phyloP scores from a whole-genome alignment of 2,113 vertebrate genomes.

The Strigops habroptila region DNA sequence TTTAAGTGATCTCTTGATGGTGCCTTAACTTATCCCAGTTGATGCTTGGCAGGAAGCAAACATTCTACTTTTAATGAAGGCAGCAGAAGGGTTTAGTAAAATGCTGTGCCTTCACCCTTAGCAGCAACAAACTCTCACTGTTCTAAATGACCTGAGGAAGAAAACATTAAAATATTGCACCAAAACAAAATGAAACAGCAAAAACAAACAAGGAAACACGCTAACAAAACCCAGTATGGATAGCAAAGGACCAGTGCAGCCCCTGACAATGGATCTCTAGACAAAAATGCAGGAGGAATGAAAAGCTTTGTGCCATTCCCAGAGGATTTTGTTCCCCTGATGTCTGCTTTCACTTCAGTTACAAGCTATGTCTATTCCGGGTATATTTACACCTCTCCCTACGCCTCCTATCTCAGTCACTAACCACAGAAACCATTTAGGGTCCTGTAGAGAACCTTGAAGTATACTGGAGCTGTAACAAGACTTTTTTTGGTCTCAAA shows the following conservation, averaged over 20 bases:
- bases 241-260: slow-evolving; percentile 48
- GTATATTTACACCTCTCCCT: slow-evolving; percentile 48
- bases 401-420: background rate
- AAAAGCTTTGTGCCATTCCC: slow-evolving; percentile 55
- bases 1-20: background rate
- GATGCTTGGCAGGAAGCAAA: slow-evolving; percentile 45
- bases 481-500: slow-evolving; percentile 38
- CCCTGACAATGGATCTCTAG: slow-evolving; percentile 42
- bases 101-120: slow-evolving; percentile 47
- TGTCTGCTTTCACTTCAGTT: slow-evolving; percentile 25
- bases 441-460: slow-evolving; percentile 39
- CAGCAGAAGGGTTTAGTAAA: slow-evolving; percentile 50
- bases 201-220: slow-evolving; percentile 39
- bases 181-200: slow-evolving; percentile 59
- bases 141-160: slow-evolving; percentile 70
- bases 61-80: slow-evolving; percentile 49
- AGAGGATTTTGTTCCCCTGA: slow-evolving; percentile 27
- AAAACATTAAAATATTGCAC: slow-evolving; percentile 75
- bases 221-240: background rate
- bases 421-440: slow-evolving; percentile 40
- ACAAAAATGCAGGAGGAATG: slow-evolving; percentile 59
- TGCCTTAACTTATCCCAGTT: background rate
- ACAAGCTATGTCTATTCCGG: slow-evolving; percentile 43
- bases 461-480: slow-evolving; percentile 37
- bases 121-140: slow-evolving; percentile 60